Base-by-base conservation (phyloP, 2,113 vertebrate species). In the Acrocephalus kingi region DNA sequence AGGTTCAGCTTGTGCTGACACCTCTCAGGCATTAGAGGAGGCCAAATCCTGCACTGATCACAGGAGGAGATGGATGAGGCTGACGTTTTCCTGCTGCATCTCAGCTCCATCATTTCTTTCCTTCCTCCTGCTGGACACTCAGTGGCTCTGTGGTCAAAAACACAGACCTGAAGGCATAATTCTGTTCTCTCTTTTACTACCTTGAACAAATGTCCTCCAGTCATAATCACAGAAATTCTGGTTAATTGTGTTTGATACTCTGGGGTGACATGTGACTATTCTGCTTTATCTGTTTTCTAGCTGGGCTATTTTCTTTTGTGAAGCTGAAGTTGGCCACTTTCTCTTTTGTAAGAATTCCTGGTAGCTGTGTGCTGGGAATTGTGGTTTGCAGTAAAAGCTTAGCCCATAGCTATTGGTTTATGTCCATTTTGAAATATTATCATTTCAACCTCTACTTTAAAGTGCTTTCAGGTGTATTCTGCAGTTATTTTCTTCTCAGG, bases 1-100 rank as follows among this genome's bases (percentile, higher is more conserved):
- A 63, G 64, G 64, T 94, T 94, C 76, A 76, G 76, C 51, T 78
- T 84, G 62, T 75, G 86, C 76, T 90, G 84, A 62, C 85, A 68
- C 45, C 62, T 84, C 68, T 78, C 33, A 51, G 83, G 73, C 54
- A 39, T 39, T 13, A 30, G 35, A 59, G 37, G 56, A 78, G 30
- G 45, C 48, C 52, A 52, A n/a, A 76, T 58, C 54, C 81, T 84
- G 37, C 49, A 7, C 48, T 43, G 39, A 54, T 56, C 89, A 30
- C 39, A 46, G 61, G 37, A 63, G 14, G 2, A 63, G 43, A 52
- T 11, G 58, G 56, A 61, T 75, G 58, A 52, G 49, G 6, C 6
- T 4, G 1, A 6, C 0, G 4, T 45, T 81, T 71, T 39, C 10
- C 45, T 67, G n/a, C 19, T 13, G 12, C 27, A 6, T 30, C 78